These are phyloP conservation scores for Xanthia icteritia DNA, from an alignment of 2,888 invertebrate genomes.

Conservation along the genomic window DNA sequence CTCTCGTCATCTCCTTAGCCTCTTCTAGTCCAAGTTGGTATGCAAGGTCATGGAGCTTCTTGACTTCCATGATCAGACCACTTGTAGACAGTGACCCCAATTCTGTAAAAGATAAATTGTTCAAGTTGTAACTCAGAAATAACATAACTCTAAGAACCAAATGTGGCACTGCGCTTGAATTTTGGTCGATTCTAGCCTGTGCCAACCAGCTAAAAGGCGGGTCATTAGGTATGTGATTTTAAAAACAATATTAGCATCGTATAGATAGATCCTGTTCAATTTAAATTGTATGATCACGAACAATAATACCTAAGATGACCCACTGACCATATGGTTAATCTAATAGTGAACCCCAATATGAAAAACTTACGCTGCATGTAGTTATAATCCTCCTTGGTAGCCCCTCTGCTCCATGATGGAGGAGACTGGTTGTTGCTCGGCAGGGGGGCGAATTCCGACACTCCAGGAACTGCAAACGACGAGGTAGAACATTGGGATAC, in stretches of 20 bases:
- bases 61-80: slow-evolving; percentile 97
- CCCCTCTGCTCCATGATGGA: slow-evolving; percentile 92
- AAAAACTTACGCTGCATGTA: slow-evolving; percentile 94
- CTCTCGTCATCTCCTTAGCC: slow-evolving; percentile 98
- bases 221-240: background rate
- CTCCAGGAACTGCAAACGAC: slow-evolving; percentile 95
- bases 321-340: no score
- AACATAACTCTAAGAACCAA: no score
- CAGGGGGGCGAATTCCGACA: slow-evolving; percentile 95
- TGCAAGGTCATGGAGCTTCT: slow-evolving; percentile 97
- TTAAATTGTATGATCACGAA: background rate
- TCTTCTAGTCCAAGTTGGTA: slow-evolving; percentile 98
- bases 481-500: slow-evolving; percentile 80
- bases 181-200: background rate
- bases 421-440: slow-evolving; percentile 90
- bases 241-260: background rate
- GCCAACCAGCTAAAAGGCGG: background rate
- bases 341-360: background rate
- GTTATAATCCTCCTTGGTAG: slow-evolving; percentile 93
- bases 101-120: slow-evolving; percentile 87
- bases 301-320: no score
- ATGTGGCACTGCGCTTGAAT: background rate
- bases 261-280: background rate
- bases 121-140: no score
- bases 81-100: slow-evolving; percentile 94